A percentile compares a stretch with the other conserved stretches of the same genome.
Conservation (phyloP, 1,140 invertebrate genomes). For the Odontomachus brunneus region DNA sequence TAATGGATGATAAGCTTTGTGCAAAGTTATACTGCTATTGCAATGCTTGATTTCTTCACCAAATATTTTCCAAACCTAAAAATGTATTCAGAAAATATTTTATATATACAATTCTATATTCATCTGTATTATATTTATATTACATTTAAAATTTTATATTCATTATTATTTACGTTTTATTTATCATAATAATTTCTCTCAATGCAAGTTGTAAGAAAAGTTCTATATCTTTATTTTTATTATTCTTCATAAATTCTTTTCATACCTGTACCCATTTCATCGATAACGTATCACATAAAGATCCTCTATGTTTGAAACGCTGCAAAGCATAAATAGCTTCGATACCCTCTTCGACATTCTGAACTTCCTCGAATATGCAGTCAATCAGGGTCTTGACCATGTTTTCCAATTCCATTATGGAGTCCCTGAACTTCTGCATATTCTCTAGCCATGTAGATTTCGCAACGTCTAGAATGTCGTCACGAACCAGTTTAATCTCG, state of each 20-base stretch:
- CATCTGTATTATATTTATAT: neutral
- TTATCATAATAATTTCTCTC: slow-evolving; percentile 4
- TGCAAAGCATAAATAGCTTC: slow-evolving; percentile 89
- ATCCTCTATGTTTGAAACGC: slow-evolving; percentile 89
- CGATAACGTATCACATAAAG: slow-evolving; percentile 87
- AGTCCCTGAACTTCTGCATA: slow-evolving; percentile 88
- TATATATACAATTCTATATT: neutral
- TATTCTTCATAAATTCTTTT: neutral
- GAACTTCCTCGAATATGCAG: slow-evolving; percentile 89
- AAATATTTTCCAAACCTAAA: slow-evolving; percentile 91
- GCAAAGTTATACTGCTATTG: slow-evolving; percentile 86
- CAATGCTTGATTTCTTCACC: slow-evolving; percentile 87
- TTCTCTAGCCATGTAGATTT: slow-evolving; percentile 90
- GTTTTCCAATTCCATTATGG: slow-evolving; percentile 88
- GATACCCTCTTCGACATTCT: slow-evolving; percentile 90
- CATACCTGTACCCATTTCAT: slow-evolving; percentile 87
- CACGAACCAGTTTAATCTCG: slow-evolving; percentile 87
- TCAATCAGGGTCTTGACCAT: slow-evolving; percentile 89
- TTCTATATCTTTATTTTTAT: neutral
- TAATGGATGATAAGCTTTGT: slow-evolving; percentile 86
- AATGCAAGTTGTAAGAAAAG: no score
- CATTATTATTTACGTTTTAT: neutral
- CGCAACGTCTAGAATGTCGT: slow-evolving; percentile 90
- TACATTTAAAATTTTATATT: neutral
- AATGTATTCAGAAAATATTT: slow-evolving; percentile 64